Evolutionary conservation across 2,888 invertebrate species (phyloP), one percentile per base, ranked within the genome.

Genomic region (Stictocephala bisonia): DNA sequence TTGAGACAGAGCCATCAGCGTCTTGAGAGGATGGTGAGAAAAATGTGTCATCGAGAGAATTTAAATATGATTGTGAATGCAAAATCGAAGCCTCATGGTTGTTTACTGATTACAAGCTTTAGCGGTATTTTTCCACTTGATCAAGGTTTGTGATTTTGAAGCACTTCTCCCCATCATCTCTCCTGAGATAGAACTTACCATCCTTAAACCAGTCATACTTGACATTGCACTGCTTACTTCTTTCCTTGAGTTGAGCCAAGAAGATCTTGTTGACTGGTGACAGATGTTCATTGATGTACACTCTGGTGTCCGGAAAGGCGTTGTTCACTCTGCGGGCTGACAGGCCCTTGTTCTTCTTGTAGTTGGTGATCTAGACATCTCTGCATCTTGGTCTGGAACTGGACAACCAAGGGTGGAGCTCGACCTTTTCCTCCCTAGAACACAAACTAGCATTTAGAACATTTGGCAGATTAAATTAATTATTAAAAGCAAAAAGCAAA

Each of bases 191-290:
- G 6, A 58, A 58, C 29, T 60, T 44, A 11, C 31, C 60, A 9
- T 31, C 60, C 31, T 20, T 27, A 31, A 29, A 60, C 60, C 60
- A 60, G 18, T 20, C 31, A 20, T 60, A 60, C 13, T 60, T 29
- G 40, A 18, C 31, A 18, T 35, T 35, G 40, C 15, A 35, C 22
- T 60, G 31, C 60, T 60, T 29, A 31, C 60, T 20, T 60, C 35
- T 60, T 27, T 31, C 40, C 40, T 60, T 60, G 18, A 60, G 40
- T 2, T 60, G 60, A 31, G 60, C 15, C 18, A 60, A 22, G 40
- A 60, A 60, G 31, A 35, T 29, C 20, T 60, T 60, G 40, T 60
- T 60, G 60, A 6, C 31, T 3, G 60, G 60, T 31, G 60, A 60
- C 13, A 60, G 22, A 31, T 29, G 60, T 31, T 60, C 60, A 15